Conservation (phyloP, 2,113 vertebrate genomes). For the Eulacestoma nigropectus region DNA sequence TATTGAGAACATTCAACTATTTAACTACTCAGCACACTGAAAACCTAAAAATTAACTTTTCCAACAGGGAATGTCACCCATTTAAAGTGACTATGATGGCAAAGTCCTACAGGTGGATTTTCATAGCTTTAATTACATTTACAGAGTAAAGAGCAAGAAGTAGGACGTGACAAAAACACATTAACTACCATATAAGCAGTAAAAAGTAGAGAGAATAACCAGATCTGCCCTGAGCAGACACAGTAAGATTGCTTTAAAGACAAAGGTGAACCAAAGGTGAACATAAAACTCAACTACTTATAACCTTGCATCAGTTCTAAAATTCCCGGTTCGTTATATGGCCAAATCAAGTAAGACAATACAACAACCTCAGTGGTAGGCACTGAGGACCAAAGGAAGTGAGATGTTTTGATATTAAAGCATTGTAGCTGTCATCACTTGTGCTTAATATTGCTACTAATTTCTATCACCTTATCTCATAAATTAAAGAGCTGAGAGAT, state of each 20-base stretch:
- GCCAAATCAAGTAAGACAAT: not conserved
- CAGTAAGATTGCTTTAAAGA: not conserved
- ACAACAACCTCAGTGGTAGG: not conserved
- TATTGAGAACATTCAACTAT: constrained; percentile 21
- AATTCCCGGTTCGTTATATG: not conserved
- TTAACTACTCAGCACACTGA: not conserved
- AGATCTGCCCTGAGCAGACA: not conserved
- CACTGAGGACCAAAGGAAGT: not conserved
- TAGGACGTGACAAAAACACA: not conserved
- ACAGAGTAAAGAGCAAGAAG: not conserved
- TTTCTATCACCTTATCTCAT: not conserved
- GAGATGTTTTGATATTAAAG: not conserved
- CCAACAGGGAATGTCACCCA: not conserved
- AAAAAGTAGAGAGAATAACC: not conserved
- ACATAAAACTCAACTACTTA: not conserved
- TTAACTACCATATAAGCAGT: not conserved
- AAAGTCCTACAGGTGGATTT: not conserved
- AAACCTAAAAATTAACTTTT: not conserved
- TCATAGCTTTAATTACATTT: not conserved
- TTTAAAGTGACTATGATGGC: not conserved
- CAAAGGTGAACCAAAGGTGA: not conserved
- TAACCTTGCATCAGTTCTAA: not conserved
- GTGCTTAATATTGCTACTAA: not conserved
- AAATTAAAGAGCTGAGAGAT: not conserved
- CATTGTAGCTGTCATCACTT: not conserved